Evolutionary conservation across 2,888 invertebrate species (phyloP).

Genomic region (Heteropelma amictum): DNA sequence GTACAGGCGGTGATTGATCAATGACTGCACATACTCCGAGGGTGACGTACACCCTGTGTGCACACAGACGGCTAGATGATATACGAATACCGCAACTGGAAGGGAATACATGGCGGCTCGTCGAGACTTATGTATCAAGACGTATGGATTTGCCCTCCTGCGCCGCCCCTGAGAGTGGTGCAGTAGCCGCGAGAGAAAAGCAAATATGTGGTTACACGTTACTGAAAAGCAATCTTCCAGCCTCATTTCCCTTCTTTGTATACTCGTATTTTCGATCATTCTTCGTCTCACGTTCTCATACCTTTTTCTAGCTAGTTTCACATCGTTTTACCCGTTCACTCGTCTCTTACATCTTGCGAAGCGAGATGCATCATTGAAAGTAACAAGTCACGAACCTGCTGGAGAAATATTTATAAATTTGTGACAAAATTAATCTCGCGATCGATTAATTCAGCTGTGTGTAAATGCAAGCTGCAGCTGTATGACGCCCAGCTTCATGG

Average conservation of each 20-base stretch:
- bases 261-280: constrained; percentile 31
- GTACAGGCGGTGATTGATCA: constrained; percentile 43
- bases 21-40: constrained; percentile 18
- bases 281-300: too few species aligned
- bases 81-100: not conserved
- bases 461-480: too few species aligned
- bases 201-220: constrained; percentile 46
- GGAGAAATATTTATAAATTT: too few species aligned
- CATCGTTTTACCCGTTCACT: constrained; percentile 1
- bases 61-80: not conserved
- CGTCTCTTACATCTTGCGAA: not conserved
- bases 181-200: constrained; percentile 36
- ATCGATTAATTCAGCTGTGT: too few species aligned
- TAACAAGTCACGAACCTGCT: too few species aligned
- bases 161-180: constrained; percentile 54
- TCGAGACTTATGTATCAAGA: constrained; percentile 13
- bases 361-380: too few species aligned
- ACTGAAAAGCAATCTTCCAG: constrained; percentile 68
- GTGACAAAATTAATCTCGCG: too few species aligned
- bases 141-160: constrained; percentile 51
- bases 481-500: constrained; percentile 37
- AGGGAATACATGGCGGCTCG: not conserved
- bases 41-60: not conserved
- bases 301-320: not conserved
- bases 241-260: constrained; percentile 50